Evolutionary conservation across 2,113 vertebrate species (phyloP), one percentile per base, ranked within the genome.

Genomic region (Hiodon tergisus): DNA sequence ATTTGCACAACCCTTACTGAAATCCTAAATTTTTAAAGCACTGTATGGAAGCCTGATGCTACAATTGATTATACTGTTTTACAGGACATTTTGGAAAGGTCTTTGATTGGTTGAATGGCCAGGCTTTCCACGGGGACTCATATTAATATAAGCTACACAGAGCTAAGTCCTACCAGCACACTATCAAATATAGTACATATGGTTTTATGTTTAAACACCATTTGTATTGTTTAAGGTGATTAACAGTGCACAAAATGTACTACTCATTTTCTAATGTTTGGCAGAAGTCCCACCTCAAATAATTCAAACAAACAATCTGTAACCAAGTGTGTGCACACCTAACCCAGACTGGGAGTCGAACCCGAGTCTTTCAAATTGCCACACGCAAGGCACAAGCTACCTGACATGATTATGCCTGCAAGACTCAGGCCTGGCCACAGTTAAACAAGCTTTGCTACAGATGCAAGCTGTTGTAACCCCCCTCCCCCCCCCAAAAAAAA

Each of bases 91-190:
- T 69, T 31, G 31, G 68, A n/a, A 54, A 69, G 68, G 68, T 16
- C 13, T 69, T 55, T 55, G 52, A 47, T 31, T 31, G 31, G 31
- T 31, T 31, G 54, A 46, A 10, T 55, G 53, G 17, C 52, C 52
- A 55, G 31, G 31, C 52, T 52, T 69, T 16, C 17, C 52, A 7
- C 9, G 68, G 53, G 16, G 55, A 69, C 50, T 50, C 50, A 55
- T 69, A 58, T 46, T 47, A 48, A 13, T 46, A 69, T 55, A 5
- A 55, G 69, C 69, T 71, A 71, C 69, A 71, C 47, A 48, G 52
- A 71, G 69, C 69, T 71, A 58, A 31, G 31, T 31, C 31, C 31
- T 31, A 31, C 31, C 31, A 31, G 31, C 58, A 11, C 2, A 59
- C 13, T 59, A 14, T 53, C 8, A 71, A 57, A 71, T 59, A 57